Percentiles rank a stretch among this genome's conserved stretches.
Evolutionary conservation across 37 sponge, comb jelly and placozoan genomes (phyloP).

Genomic region (Chondrilla cf. caribensis): DNA sequence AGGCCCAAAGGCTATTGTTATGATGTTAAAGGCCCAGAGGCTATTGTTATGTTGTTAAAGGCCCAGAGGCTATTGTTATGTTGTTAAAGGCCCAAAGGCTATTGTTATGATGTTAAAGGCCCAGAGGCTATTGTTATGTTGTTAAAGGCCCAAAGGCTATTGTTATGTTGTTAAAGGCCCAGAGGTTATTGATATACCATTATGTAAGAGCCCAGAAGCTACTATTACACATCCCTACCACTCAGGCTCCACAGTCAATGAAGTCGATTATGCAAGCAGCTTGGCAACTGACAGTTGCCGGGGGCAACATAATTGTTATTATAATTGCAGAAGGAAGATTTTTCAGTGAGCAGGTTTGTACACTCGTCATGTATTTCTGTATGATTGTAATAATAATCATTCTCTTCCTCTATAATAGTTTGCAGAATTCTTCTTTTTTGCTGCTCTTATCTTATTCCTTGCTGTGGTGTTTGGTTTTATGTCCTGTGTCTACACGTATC

Average conservation of each 20-base stretch:
- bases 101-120: too few relatives aligned
- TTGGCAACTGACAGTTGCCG: constrained; percentile 90
- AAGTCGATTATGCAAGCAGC: constrained; percentile 94
- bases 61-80: too few relatives aligned
- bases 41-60: too few relatives aligned
- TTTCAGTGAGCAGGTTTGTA: constrained; percentile 68
- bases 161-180: too few relatives aligned
- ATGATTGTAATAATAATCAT: neutral
- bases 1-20: too few relatives aligned
- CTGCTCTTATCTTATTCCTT: constrained; percentile 58
- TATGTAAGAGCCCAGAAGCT: too few relatives aligned
- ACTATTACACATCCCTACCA: neutral
- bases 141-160: too few relatives aligned
- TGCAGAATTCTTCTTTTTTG: constrained; percentile 94
- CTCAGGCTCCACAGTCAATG: constrained; percentile 95
- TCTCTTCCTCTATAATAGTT: constrained; percentile 37
- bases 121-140: too few relatives aligned
- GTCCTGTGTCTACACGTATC: constrained; percentile 79
- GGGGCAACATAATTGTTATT: constrained; percentile 93
- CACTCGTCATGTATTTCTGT: neutral
- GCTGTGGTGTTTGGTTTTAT: constrained; percentile 80
- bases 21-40: too few relatives aligned
- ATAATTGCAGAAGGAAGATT: constrained; percentile 81
- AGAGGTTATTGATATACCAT: too few relatives aligned
- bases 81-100: too few relatives aligned